A percentile compares a stretch with the other conserved stretches of the same genome.
phyloP scores from a whole-genome alignment of 2,797 vertebrate species.

The Merluccius polli region DNA sequence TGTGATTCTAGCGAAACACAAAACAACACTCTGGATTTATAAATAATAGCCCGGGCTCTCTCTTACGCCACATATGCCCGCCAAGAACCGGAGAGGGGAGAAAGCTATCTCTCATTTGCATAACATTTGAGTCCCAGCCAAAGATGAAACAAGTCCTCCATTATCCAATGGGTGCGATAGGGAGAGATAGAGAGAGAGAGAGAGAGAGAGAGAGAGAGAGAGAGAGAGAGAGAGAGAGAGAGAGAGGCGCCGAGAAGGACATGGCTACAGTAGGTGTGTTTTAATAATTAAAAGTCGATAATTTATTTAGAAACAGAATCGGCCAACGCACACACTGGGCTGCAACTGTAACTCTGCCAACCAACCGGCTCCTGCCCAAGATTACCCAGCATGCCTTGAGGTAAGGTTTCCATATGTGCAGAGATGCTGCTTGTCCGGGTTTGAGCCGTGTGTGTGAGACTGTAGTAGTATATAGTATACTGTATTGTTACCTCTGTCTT shows the following conservation, averaged over 20 bases:
- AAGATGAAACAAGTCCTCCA: slow-evolving; percentile 26
- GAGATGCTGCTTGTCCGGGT: slow-evolving; percentile 3
- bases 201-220: slow-evolving; percentile 39
- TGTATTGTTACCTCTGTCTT: neutral
- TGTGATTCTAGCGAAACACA: slow-evolving; percentile 28
- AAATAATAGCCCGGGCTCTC: slow-evolving; percentile 29
- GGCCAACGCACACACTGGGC: slow-evolving; percentile 32
- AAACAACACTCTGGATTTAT: slow-evolving; percentile 32
- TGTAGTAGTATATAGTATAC: no score
- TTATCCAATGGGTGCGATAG: slow-evolving; percentile 25
- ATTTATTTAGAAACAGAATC: slow-evolving; percentile 63
- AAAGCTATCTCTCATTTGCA: slow-evolving; percentile 43
- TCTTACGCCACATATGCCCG: neutral
- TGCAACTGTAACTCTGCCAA: slow-evolving; percentile 35
- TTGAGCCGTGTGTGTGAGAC: neutral
- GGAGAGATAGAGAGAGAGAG: slow-evolving; percentile 35
- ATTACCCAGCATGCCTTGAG: slow-evolving; percentile 25
- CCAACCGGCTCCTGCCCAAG: slow-evolving; percentile 24
- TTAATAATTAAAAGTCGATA: slow-evolving; percentile 58
- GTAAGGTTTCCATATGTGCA: slow-evolving; percentile 20
- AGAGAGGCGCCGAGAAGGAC: slow-evolving; percentile 27
- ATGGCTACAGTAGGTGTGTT: slow-evolving; percentile 47
- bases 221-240: slow-evolving; percentile 32
- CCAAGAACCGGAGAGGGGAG: slow-evolving; percentile 18
- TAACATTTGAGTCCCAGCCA: slow-evolving; percentile 34